A percentile compares a stretch with the other conserved stretches of the same genome.
phyloP scores from a whole-genome alignment of 2,888 invertebrate genomes.

The Antheraea assamensis region DNA sequence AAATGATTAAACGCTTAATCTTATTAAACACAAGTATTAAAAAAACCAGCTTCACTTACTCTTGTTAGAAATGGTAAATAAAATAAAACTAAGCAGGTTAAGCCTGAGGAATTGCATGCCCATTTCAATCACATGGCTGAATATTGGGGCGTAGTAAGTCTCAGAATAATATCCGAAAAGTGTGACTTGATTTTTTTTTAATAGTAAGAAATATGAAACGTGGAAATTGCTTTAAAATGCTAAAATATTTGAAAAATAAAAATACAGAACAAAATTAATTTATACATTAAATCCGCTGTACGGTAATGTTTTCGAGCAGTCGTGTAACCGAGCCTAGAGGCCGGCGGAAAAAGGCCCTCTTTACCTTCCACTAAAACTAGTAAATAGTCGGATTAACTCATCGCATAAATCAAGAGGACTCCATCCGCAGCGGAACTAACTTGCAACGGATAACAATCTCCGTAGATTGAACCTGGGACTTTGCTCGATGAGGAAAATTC shows the following conservation, averaged over 20 bases:
- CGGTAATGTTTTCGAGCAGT: conserved; percentile 30
- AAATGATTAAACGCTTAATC: too few relatives aligned
- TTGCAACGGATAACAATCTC: conserved; percentile 42
- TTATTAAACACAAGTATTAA: too few relatives aligned
- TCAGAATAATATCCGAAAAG: neutral
- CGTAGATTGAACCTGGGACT: conserved; percentile 39
- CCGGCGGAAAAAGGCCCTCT: conserved; percentile 70
- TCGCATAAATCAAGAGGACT: conserved; percentile 65
- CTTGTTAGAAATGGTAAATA: neutral
- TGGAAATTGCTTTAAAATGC: too few relatives aligned
- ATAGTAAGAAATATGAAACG: too few relatives aligned
- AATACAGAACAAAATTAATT: neutral
- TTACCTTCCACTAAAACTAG: conserved; percentile 79
- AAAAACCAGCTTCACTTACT: neutral
- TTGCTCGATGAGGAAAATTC: conserved; percentile 18
- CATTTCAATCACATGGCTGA: neutral
- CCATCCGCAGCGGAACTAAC: conserved; percentile 24
- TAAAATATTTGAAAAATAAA: neutral
- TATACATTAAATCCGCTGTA: conserved; percentile 23
- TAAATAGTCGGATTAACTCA: conserved; percentile 79
- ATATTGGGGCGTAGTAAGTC: neutral
- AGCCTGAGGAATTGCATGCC: neutral
- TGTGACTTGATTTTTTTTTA: neutral
- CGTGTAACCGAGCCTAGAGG: conserved; percentile 48
- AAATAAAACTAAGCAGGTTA: neutral